These are phyloP conservation scores for Babyrousa celebensis DNA, from an alignment of 2,797 vertebrate genomes.

Conservation along the genomic window DNA sequence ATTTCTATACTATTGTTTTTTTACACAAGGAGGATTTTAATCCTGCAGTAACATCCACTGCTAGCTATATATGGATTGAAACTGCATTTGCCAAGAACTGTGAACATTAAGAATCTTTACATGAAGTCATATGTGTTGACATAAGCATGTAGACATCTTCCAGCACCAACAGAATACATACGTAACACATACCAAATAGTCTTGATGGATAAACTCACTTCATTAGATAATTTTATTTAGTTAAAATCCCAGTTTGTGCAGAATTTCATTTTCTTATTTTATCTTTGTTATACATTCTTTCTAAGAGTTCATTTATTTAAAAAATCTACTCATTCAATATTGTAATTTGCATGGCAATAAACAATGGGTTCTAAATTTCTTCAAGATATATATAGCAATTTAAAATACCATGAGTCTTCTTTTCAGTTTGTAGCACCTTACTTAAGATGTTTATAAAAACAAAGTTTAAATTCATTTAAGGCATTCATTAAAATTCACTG, in stretches of 20 bases:
- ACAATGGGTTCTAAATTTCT: conserved; percentile 48
- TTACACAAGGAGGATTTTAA: conserved; percentile 69
- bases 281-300: conserved; percentile 63
- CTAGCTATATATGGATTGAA: not conserved
- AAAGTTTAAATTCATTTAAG: conserved; percentile 63
- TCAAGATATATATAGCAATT: conserved; percentile 23
- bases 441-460: conserved; percentile 61
- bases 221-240: not conserved
- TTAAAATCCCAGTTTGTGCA: conserved; percentile 66
- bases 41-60: conserved; percentile 6
- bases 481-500: conserved; percentile 33
- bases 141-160: not conserved
- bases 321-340: conserved; percentile 61
- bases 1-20: conserved; percentile 16
- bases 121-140: conserved; percentile 45
- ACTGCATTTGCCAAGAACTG: conserved; percentile 56
- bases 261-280: conserved; percentile 58
- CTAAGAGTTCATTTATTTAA: conserved; percentile 63
- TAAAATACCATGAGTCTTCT: conserved; percentile 50
- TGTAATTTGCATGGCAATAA: conserved; percentile 68
- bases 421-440: conserved; percentile 33
- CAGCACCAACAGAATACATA: conserved; percentile 56
- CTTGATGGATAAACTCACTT: conserved; percentile 33
- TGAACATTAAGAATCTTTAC: conserved; percentile 57
- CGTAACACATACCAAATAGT: not conserved